These are phyloP conservation scores for Salmo trutta DNA, from an alignment of 2,797 vertebrate species.

Conservation along the genomic window DNA sequence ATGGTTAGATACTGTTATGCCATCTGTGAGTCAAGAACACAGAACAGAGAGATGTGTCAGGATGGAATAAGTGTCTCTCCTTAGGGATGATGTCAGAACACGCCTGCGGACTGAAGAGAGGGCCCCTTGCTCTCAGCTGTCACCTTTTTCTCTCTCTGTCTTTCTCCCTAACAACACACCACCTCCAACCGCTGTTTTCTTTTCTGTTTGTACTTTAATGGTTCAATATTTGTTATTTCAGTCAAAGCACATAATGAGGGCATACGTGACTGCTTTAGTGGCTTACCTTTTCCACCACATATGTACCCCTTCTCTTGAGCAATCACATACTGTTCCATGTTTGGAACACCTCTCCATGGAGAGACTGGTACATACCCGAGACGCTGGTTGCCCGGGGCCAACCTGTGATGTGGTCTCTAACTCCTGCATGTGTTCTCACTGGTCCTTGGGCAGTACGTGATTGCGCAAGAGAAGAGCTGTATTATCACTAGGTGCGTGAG, in stretches of 20 bases:
- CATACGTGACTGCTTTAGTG: neutral
- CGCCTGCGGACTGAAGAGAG: slow-evolving; percentile 1
- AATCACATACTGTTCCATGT: neutral
- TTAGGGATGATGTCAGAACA: slow-evolving; percentile 36
- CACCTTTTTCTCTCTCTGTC: slow-evolving; percentile 7
- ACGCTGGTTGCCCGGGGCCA: neutral
- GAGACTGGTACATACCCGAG: slow-evolving; percentile 13
- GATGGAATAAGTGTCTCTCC: slow-evolving; percentile 26
- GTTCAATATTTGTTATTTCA: neutral
- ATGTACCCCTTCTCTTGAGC: slow-evolving; percentile 41
- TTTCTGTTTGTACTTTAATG: neutral
- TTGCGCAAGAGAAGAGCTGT: no score
- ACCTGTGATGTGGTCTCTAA: neutral
- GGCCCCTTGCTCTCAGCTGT: slow-evolving; percentile 16
- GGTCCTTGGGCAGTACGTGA: no score
- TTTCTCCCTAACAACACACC: neutral
- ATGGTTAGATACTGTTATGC: slow-evolving; percentile 28
- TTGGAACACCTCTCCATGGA: neutral
- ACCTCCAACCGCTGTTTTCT: neutral
- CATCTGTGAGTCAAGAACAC: slow-evolving; percentile 5
- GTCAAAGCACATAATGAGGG: neutral
- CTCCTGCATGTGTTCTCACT: neutral
- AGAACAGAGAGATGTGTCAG: slow-evolving; percentile 25
- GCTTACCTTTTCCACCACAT: neutral
- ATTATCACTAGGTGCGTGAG: no score